Conservation (phyloP, 2,888 invertebrate species). For the Shargacucullia verbasci region DNA sequence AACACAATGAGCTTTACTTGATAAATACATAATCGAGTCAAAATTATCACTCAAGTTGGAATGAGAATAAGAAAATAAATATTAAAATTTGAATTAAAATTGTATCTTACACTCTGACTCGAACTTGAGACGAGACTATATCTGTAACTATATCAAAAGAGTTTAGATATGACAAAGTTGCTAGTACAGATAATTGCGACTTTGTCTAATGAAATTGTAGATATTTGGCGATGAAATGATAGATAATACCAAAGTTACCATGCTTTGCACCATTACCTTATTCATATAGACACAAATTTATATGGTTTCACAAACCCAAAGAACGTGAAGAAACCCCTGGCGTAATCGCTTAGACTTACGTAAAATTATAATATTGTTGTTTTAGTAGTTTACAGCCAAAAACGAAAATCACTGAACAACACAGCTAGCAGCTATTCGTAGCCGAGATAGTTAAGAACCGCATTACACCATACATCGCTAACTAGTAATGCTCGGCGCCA, state of each 20-base stretch:
- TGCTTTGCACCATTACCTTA: constrained; percentile 80
- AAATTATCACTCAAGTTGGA: constrained; percentile 80
- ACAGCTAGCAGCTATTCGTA: constrained; percentile 67
- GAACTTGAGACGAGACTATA: constrained; percentile 39
- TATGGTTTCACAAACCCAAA: constrained; percentile 71
- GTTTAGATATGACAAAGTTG: constrained; percentile 49
- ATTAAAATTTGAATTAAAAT: constrained; percentile 63
- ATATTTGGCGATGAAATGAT: constrained; percentile 61
- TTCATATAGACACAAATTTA: constrained; percentile 70
- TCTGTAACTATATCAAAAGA: constrained; percentile 44
- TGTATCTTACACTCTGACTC: constrained; percentile 55
- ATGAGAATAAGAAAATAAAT: constrained; percentile 81
- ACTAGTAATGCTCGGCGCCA: constrained; percentile 72
- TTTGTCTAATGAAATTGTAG: constrained; percentile 44
- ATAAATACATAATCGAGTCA: constrained; percentile 70
- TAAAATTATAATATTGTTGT: constrained; percentile 60
- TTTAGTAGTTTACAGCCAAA: constrained; percentile 66
- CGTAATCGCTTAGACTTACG: constrained; percentile 63
- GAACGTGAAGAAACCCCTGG: constrained; percentile 55
- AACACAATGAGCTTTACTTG: constrained; percentile 77
- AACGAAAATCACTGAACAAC: constrained; percentile 66
- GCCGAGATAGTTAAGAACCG: constrained; percentile 62
- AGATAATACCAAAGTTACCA: constrained; percentile 67
- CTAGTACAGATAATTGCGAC: constrained; percentile 51
- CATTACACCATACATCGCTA: constrained; percentile 62